phyloP scores from a whole-genome alignment of 2,888 invertebrate species.

The Belgica antarctica region DNA sequence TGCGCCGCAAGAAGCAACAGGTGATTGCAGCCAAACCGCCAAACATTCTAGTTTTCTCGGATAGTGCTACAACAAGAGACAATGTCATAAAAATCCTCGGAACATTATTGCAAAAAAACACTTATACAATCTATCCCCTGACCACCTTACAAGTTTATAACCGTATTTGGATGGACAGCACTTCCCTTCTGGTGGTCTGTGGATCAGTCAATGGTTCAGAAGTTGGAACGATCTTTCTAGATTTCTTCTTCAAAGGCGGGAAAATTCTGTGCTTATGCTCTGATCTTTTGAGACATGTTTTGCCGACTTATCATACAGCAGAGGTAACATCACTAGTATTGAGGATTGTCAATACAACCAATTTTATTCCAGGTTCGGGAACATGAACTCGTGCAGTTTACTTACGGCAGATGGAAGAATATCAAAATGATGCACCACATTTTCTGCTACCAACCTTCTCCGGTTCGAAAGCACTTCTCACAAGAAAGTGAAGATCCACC shows the following conservation, averaged over 20 bases:
- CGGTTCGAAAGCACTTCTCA: slow-evolving; percentile 76
- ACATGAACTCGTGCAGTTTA: slow-evolving; percentile 78
- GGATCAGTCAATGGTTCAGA: slow-evolving; percentile 66
- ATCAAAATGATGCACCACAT: slow-evolving; percentile 85
- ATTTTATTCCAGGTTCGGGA: slow-evolving; percentile 71
- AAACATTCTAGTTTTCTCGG: slow-evolving; percentile 78
- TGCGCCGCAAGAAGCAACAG: not conserved
- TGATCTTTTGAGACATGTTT: slow-evolving; percentile 71
- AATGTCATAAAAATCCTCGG: slow-evolving; percentile 68
- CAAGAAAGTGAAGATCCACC: slow-evolving; percentile 66
- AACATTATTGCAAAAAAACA: not conserved
- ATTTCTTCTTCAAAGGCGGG: slow-evolving; percentile 72
- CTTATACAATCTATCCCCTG: slow-evolving; percentile 65
- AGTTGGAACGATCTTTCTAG: slow-evolving; percentile 65
- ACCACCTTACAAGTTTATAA: slow-evolving; percentile 52
- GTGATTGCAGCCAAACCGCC: slow-evolving; percentile 64
- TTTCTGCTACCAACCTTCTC: slow-evolving; percentile 84
- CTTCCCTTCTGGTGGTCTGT: slow-evolving; percentile 72
- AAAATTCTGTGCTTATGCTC: slow-evolving; percentile 76
- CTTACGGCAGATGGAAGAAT: slow-evolving; percentile 78
- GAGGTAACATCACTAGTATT: no score
- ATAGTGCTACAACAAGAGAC: slow-evolving; percentile 70
- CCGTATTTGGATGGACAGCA: slow-evolving; percentile 59
- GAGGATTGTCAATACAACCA: no score
- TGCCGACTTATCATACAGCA: slow-evolving; percentile 79